These are phyloP conservation scores for Bradysia coprophila DNA, from an alignment of 1,140 invertebrate species.

Conservation along the genomic window DNA sequence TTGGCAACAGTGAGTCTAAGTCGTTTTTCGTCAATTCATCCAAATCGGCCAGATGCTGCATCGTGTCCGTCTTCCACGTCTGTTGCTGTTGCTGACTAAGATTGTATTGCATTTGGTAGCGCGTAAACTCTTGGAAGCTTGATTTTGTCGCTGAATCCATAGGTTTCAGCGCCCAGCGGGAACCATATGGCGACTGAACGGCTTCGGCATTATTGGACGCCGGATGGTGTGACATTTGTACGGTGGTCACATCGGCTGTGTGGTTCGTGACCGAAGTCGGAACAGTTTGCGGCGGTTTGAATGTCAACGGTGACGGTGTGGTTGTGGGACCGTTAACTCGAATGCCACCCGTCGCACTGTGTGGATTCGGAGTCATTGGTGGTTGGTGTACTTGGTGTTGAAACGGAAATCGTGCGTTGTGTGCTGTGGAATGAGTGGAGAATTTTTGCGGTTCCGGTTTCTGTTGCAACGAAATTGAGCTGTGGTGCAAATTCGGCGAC, in stretches of 20 bases:
- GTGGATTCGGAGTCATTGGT: conserved; percentile 6
- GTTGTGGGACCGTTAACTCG: conserved; percentile 13
- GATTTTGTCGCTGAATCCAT: conserved; percentile 38
- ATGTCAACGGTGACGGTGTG: conserved; percentile 3
- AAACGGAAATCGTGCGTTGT: conserved; percentile 4
- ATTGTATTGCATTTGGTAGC: conserved; percentile 39
- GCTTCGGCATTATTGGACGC: too few relatives aligned
- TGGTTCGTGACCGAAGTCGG: conserved; percentile 11
- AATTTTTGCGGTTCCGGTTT: not conserved
- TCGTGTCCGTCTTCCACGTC: conserved; percentile 5
- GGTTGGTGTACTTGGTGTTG: conserved; percentile 11
- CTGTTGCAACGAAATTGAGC: too few relatives aligned
- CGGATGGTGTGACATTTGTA: too few relatives aligned
- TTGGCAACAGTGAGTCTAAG: conserved; percentile 39
- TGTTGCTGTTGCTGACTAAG: conserved; percentile 9
- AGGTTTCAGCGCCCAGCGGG: conserved; percentile 29
- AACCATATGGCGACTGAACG: conserved; percentile 14
- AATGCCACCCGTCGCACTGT: conserved; percentile 8
- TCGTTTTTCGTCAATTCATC: conserved; percentile 31
- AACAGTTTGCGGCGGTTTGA: conserved; percentile 5
- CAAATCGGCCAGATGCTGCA: conserved; percentile 12
- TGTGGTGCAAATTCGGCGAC: too few relatives aligned
- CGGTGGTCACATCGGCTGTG: conserved; percentile 13
- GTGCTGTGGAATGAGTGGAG: conserved; percentile 1
- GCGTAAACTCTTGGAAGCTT: conserved; percentile 36